Percentiles rank a stretch among this genome's conserved stretches.
These are phyloP conservation scores for Atlantisia rogersi DNA, from an alignment of 2,113 vertebrate species.

Conservation along the genomic window DNA sequence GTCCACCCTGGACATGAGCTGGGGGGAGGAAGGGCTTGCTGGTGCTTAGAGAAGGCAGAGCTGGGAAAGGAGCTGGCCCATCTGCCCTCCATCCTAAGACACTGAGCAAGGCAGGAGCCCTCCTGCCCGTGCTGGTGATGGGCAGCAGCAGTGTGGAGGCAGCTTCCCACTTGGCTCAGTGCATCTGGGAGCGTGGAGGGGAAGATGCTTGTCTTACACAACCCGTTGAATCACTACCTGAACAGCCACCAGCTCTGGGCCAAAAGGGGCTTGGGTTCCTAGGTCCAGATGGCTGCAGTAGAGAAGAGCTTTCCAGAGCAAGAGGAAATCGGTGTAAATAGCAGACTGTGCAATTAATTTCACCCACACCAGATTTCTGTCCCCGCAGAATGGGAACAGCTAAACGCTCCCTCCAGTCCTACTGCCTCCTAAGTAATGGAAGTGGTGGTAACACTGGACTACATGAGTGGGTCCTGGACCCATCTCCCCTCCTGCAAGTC, in stretches of 20 bases:
- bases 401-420: background rate
- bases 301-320: constrained; percentile 45
- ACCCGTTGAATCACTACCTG: background rate
- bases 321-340: constrained; percentile 20
- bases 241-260: background rate
- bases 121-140: background rate
- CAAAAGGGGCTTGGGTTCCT: background rate
- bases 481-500: background rate
- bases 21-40: background rate
- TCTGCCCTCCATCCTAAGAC: rapidly evolving
- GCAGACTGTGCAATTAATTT: constrained; percentile 32
- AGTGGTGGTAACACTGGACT: background rate
- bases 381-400: background rate
- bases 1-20: background rate
- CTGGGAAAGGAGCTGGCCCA: background rate
- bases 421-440: background rate
- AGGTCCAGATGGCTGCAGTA: constrained; percentile 58
- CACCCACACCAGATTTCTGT: background rate
- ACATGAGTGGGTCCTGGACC: rapidly evolving
- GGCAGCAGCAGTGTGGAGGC: rapidly evolving
- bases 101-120: background rate
- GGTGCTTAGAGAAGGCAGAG: background rate
- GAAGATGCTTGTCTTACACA: background rate
- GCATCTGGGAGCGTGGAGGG: background rate
- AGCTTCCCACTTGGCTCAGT: background rate